A percentile compares a stretch with the other conserved stretches of the same genome.
Conservation (phyloP, 1,140 invertebrate species). For the Sycophila sp. region DNA sequence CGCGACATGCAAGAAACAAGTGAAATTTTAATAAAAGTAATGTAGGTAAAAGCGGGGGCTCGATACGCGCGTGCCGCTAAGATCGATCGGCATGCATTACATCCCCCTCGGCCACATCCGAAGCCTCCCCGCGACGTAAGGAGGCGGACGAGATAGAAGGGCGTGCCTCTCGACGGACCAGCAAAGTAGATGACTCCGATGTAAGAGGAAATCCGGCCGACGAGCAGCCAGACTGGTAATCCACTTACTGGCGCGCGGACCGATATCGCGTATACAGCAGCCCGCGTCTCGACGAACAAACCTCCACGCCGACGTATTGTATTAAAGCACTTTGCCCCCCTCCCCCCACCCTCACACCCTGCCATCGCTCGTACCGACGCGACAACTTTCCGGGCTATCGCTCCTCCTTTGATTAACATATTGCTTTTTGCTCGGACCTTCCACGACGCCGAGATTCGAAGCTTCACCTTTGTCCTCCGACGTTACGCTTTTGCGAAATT, state of each 20-base stretch:
- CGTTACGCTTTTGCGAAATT: too few species aligned
- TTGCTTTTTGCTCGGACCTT: slow-evolving; percentile 5
- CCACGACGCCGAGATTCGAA: not conserved
- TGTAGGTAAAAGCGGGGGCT: slow-evolving; percentile 17
- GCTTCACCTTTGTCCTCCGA: not conserved
- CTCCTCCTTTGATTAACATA: slow-evolving; percentile 37
- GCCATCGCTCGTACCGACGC: not conserved
- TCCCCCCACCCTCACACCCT: not conserved
- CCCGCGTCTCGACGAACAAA: not conserved
- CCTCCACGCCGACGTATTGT: slow-evolving; percentile 16
- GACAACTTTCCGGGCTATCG: not conserved
- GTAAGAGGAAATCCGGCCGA: slow-evolving; percentile 32
- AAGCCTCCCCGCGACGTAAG: too few species aligned
- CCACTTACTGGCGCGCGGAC: slow-evolving; percentile 28
- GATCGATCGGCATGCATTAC: too few species aligned
- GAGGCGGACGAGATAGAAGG: not conserved
- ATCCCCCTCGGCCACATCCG: too few species aligned
- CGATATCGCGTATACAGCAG: slow-evolving; percentile 15
- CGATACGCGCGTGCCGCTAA: too few species aligned
- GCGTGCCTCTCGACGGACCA: not conserved
- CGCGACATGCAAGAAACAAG: not conserved
- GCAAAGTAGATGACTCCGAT: slow-evolving; percentile 32
- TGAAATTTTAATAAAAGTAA: slow-evolving; percentile 25
- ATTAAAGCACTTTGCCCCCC: slow-evolving; percentile 32
- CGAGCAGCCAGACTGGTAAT: slow-evolving; percentile 31